Conservation (phyloP, 2,797 vertebrate species). For the Picus viridis region DNA sequence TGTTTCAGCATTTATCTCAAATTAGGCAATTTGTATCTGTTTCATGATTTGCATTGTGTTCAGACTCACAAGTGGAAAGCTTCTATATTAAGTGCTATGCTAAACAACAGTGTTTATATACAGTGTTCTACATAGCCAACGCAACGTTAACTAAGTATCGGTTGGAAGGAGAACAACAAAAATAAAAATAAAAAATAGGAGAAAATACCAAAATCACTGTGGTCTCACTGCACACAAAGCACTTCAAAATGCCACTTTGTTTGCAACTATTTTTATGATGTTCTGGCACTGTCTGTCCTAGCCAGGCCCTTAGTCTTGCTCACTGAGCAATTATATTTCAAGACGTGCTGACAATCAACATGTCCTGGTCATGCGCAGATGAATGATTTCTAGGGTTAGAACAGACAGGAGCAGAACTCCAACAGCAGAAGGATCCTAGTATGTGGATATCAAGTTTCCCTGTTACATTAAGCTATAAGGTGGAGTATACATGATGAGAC, state of each 20-base stretch:
- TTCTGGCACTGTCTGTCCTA: background rate
- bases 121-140: background rate
- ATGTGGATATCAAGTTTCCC: background rate
- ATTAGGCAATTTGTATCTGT: background rate
- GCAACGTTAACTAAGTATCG: background rate
- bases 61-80: background rate
- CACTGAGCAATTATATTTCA: background rate
- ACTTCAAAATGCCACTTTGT: background rate
- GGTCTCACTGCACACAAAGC: background rate
- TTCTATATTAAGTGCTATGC: background rate
- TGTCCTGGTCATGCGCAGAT: background rate
- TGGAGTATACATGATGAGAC: background rate
- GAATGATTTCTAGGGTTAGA: background rate
- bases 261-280: background rate
- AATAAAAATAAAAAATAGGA: background rate
- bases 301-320: background rate
- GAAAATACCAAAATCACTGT: background rate
- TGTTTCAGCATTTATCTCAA: background rate
- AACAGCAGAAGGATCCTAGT: background rate
- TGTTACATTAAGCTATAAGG: background rate
- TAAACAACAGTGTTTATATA: background rate
- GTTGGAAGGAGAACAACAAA: no score
- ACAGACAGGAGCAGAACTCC: background rate
- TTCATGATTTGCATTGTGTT: background rate
- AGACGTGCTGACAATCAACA: constrained; percentile 9